A percentile compares a stretch with the other conserved stretches of the same genome.
phyloP scores from a whole-genome alignment of 2,888 invertebrate genomes.

The Hyposoter dolosus region DNA sequence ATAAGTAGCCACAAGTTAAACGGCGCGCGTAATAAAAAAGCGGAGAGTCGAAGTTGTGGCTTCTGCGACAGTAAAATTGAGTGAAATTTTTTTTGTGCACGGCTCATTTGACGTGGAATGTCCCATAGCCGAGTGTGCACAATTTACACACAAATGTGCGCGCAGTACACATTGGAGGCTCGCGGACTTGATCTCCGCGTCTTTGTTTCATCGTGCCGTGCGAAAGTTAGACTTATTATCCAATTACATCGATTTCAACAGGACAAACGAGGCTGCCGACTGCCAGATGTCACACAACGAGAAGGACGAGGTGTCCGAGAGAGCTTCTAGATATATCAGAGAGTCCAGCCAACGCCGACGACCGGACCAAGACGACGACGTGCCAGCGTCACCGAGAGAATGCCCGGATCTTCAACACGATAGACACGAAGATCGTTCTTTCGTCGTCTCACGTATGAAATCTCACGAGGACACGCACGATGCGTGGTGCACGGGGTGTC shows the following conservation, averaged over 20 bases:
- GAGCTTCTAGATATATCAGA: slow-evolving; percentile 63
- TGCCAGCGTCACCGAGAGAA: slow-evolving; percentile 66
- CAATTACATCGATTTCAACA: slow-evolving; percentile 82
- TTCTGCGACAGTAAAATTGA: slow-evolving; percentile 12
- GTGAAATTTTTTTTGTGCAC: slow-evolving; percentile 10
- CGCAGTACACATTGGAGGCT: background rate
- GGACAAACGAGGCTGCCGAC: slow-evolving; percentile 82
- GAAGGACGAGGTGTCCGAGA: slow-evolving; percentile 64
- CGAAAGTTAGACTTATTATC: slow-evolving; percentile 79
- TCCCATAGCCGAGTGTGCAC: slow-evolving; percentile 12
- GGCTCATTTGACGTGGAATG: slow-evolving; percentile 34
- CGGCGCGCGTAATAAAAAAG: background rate
- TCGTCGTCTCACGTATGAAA: slow-evolving; percentile 59
- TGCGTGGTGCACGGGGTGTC: background rate
- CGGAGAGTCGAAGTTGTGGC: background rate
- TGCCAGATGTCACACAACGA: slow-evolving; percentile 82
- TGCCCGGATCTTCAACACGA: slow-evolving; percentile 63
- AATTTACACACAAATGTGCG: slow-evolving; percentile 23
- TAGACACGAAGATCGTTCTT: slow-evolving; percentile 71
- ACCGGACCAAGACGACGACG: slow-evolving; percentile 58
- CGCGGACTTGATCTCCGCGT: background rate
- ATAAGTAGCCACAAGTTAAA: slow-evolving; percentile 1
- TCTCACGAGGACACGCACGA: slow-evolving; percentile 62
- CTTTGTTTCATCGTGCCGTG: slow-evolving; percentile 67
- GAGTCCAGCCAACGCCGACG: background rate